A percentile compares a stretch with the other conserved stretches of the same genome.
Conservation (phyloP, 2,797 vertebrate species). For the Hippoglossus hippoglossus region DNA sequence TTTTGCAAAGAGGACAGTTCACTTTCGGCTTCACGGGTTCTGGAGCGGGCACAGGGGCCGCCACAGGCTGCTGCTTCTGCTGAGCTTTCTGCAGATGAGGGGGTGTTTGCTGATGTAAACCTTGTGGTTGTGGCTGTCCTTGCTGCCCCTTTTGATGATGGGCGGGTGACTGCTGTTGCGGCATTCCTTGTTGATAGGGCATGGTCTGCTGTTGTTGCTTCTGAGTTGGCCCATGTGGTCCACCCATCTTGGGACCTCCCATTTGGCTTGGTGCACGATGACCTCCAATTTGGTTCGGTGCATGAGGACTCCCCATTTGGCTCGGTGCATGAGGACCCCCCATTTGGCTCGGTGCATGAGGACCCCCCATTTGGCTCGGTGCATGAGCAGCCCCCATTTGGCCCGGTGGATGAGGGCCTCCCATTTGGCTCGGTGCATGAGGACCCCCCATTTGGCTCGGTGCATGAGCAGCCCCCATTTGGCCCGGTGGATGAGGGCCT, state of each 20-base stretch:
- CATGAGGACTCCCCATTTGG: constrained; percentile 44
- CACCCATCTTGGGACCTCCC: constrained; percentile 40
- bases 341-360: background rate
- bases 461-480: constrained; percentile 45
- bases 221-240: constrained; percentile 46
- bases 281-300: constrained; percentile 35
- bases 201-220: constrained; percentile 69
- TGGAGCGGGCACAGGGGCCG: constrained; percentile 73
- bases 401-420: constrained; percentile 46
- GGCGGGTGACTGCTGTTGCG: constrained; percentile 51
- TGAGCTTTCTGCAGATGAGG: constrained; percentile 68
- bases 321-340: constrained; percentile 72
- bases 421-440: constrained; percentile 40
- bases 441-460: constrained; percentile 53
- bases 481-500: constrained; percentile 34
- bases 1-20: constrained; percentile 96
- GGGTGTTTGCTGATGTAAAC: constrained; percentile 68
- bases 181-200: constrained; percentile 59
- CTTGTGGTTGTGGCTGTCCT: constrained; percentile 39
- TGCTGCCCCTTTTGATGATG: constrained; percentile 69
- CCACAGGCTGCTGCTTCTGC: constrained; percentile 65
- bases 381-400: constrained; percentile 14
- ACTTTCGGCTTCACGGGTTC: constrained; percentile 87
- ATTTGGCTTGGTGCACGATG: constrained; percentile 40
- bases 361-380: constrained; percentile 50